Base-by-base conservation (phyloP, 2,888 invertebrate species). In the Cheilosia soror region DNA sequence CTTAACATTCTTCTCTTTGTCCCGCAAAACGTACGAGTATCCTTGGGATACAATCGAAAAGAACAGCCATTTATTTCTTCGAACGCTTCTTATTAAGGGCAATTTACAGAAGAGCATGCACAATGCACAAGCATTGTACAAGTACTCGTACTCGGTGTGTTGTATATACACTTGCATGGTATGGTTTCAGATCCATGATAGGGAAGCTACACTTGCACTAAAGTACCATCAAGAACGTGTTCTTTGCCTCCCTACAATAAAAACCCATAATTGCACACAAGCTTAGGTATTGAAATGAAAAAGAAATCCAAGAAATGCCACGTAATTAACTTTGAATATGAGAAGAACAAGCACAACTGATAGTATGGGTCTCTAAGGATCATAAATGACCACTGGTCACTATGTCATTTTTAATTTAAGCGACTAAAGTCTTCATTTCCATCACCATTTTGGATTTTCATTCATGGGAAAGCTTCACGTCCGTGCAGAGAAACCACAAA, bases 311-410 rank as follows among this genome's bases (percentile, higher is more conserved):
- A 29, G 27, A 63, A 63, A 49, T 80, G 40, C 66, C 53, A 20
- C 55, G 80, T 63, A 76, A 80, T 80, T 76, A 76, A 57, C 66
- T 29, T 62, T 55, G 63, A 80, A 68, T 62, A 75, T 37, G 37
- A 37, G 37, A 37, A 11, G 4, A 37, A 37, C 20, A 20, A 20
- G 20, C 20, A 20, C 2, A 20, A 20, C 20, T 0, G 20, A 20
- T 20, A 20, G 20, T 20, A 20, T 1, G 20, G 20, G n/a, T n/a
- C n/a, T n/a, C n/a, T n/a, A n/a, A n/a, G n/a, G 20, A 20, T 20
- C 20, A 20, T 20, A 20, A 20, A 20, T 20, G 20, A 20, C 20
- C 20, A 20, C 2, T 20, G 20, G 20, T 33, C 31, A 9, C 3
- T 37, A 0, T 11, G 9, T 37, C 11, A 9, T 11, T 3, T 9